A percentile compares a stretch with the other conserved stretches of the same genome.
Evolutionary conservation across 2,113 vertebrate genomes (phyloP).

Genomic region (Tursiops truncatus): DNA sequence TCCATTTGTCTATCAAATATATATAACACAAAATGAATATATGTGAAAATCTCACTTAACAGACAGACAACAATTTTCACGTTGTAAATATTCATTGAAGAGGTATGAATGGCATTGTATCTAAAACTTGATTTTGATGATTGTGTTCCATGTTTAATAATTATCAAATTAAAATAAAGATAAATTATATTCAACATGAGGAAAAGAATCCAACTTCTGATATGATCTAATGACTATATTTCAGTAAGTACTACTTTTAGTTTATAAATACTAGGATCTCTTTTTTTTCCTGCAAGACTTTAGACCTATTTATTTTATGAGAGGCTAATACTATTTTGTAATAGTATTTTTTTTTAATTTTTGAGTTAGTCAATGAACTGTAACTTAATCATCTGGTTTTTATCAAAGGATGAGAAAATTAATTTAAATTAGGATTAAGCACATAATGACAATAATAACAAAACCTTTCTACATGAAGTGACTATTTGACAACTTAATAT

Average conservation of each 20-base stretch:
- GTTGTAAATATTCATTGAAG: neutral
- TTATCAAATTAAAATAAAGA: neutral
- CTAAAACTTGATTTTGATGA: neutral
- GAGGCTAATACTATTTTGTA: neutral
- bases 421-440: slow-evolving; percentile 43
- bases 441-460: slow-evolving; percentile 32
- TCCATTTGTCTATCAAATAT: neutral
- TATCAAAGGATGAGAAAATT: slow-evolving; percentile 38
- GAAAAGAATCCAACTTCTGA: neutral
- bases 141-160: neutral
- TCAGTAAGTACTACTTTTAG: neutral
- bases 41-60: neutral
- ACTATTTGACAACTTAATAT: slow-evolving; percentile 22
- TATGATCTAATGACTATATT: neutral
- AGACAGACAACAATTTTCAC: neutral
- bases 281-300: neutral
- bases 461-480: slow-evolving; percentile 25
- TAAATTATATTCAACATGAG: slow-evolving; percentile 20
- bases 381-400: slow-evolving; percentile 42
- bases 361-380: neutral
- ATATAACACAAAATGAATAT: slow-evolving; percentile 26
- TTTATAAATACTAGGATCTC: neutral
- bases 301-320: slow-evolving; percentile 8
- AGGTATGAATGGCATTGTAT: neutral
- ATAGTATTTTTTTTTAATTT: neutral